Evolutionary conservation across 2,113 vertebrate species (phyloP).

Genomic region (Dipodomys stephensi): DNA sequence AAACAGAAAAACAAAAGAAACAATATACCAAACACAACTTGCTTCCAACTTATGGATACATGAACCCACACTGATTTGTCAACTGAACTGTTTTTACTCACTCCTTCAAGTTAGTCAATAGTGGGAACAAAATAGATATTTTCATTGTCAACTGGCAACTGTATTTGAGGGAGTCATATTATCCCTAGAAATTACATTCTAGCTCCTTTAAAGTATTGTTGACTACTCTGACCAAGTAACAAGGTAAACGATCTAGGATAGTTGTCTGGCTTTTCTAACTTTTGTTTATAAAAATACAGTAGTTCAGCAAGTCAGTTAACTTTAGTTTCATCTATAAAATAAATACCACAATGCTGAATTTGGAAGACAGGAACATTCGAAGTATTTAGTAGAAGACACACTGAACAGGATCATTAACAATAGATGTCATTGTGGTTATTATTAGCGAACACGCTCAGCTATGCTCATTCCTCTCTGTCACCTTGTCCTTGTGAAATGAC

Average conservation of each 20-base stretch:
- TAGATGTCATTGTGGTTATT: neutral
- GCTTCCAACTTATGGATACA: neutral
- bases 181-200: neutral
- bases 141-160: neutral
- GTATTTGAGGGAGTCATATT: too few relatives aligned
- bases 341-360: neutral
- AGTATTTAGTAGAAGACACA: neutral
- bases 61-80: neutral
- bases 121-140: fast-evolving
- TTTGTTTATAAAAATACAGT: neutral
- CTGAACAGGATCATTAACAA: neutral
- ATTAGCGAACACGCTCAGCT: neutral
- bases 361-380: neutral
- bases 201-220: neutral
- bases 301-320: neutral
- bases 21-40: too few relatives aligned
- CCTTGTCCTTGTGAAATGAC: neutral
- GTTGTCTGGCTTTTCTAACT: neutral
- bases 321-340: neutral
- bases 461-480: neutral
- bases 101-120: neutral
- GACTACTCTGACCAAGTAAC: neutral
- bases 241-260: neutral
- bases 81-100: neutral
- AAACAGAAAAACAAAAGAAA: too few relatives aligned